These are phyloP conservation scores for Ia io DNA, from an alignment of 2,113 vertebrate species.

Conservation along the genomic window DNA sequence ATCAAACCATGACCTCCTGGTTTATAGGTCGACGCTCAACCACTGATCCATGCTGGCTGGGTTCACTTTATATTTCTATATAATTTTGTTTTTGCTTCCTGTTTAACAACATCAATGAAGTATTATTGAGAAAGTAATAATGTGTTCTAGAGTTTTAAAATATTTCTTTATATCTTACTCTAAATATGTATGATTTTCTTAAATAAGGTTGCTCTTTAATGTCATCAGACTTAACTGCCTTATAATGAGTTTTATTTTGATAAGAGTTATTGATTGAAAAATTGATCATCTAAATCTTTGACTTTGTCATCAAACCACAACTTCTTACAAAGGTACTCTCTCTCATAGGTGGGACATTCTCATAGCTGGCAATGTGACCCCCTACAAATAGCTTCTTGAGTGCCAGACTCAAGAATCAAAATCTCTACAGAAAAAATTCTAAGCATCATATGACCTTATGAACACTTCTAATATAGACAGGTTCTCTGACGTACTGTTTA, in stretches of 20 bases:
- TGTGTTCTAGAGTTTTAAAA: not conserved
- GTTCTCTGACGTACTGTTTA: not conserved
- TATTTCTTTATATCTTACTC: not conserved
- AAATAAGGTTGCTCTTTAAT: not conserved
- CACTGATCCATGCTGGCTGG: no score
- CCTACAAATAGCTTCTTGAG: not conserved
- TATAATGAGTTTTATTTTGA: constrained; percentile 15
- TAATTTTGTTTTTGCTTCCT: constrained; percentile 16
- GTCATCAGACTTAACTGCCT: not conserved
- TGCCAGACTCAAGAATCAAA: not conserved
- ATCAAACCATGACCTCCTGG: no score
- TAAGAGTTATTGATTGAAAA: not conserved
- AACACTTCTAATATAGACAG: not conserved
- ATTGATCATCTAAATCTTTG: not conserved
- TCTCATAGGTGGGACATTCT: not conserved
- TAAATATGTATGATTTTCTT: constrained; percentile 16
- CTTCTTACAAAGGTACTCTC: not conserved
- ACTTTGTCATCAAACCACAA: not conserved
- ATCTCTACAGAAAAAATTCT: not conserved
- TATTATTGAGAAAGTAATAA: not conserved
- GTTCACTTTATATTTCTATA: not conserved
- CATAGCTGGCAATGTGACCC: not conserved
- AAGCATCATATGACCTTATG: not conserved
- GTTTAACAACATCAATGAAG: not conserved
- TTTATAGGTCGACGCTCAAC: no score